A percentile compares a stretch with the other conserved stretches of the same genome.
phyloP scores from a whole-genome alignment of 2,797 vertebrate genomes.

The Iguana delicatissima region DNA sequence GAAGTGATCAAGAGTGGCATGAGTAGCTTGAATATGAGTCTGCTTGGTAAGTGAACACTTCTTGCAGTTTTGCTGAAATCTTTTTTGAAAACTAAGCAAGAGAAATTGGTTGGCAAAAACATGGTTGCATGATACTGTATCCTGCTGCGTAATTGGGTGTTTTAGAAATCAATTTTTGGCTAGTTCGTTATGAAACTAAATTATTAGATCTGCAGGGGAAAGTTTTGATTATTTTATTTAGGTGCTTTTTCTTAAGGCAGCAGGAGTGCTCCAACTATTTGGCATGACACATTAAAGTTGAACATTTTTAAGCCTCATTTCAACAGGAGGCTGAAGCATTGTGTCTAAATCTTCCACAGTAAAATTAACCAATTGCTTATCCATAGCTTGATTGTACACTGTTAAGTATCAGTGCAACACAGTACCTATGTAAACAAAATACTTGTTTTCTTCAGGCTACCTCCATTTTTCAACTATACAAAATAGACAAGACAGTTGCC shows the following conservation, averaged over 20 bases:
- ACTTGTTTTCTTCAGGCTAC: constrained; percentile 27
- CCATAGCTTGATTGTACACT: background rate
- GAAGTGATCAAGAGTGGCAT: background rate
- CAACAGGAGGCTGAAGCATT: background rate
- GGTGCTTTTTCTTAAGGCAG: background rate
- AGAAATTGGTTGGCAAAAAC: background rate
- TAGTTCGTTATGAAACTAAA: background rate
- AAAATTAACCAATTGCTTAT: background rate
- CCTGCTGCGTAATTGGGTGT: constrained; percentile 2
- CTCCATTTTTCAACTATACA: constrained; percentile 53
- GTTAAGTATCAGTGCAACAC: background rate
- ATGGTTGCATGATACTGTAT: background rate
- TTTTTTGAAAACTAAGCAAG: background rate
- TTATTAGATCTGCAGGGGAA: background rate
- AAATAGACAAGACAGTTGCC: background rate
- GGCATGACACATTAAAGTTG: background rate
- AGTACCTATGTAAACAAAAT: constrained; percentile 41
- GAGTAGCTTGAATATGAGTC: background rate
- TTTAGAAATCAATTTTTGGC: background rate
- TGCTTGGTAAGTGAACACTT: background rate
- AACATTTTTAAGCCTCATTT: background rate
- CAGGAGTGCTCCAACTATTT: background rate
- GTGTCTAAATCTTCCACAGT: background rate
- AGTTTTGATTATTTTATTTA: background rate
- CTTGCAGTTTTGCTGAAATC: background rate